A percentile compares a stretch with the other conserved stretches of the same genome.
These are phyloP conservation scores for Todiramphus saurophagus DNA, from an alignment of 2,113 vertebrate species.

Conservation along the genomic window DNA sequence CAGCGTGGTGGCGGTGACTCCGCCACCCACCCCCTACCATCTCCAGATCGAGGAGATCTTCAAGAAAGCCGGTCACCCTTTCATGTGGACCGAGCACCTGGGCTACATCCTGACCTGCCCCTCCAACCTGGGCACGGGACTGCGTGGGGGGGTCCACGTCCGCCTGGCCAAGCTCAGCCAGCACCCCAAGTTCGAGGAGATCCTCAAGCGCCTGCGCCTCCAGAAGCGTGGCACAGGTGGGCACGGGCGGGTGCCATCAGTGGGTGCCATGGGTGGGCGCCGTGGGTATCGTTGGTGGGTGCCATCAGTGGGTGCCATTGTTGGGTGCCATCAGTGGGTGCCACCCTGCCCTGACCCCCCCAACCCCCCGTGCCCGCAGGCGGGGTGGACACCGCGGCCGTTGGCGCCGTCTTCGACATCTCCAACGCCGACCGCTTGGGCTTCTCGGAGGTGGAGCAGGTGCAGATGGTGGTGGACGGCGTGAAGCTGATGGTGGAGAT, in stretches of 20 bases:
- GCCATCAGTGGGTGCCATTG: too few relatives aligned
- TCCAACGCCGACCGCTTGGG: conserved; percentile 96
- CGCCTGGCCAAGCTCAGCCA: conserved; percentile 91
- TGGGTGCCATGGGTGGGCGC: too few relatives aligned
- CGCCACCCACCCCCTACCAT: too few relatives aligned
- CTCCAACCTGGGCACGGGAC: conserved; percentile 90
- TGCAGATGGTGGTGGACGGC: conserved; percentile 95
- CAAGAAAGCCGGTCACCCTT: conserved; percentile 90
- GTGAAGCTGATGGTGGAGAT: conserved; percentile 98
- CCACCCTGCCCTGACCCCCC: too few relatives aligned
- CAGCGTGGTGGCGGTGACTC: too few relatives aligned
- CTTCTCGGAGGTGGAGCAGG: conserved; percentile 92
- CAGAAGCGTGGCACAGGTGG: conserved; percentile 97
- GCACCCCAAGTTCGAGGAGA: conserved; percentile 92
- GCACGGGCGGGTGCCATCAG: background rate
- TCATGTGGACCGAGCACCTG: conserved; percentile 86
- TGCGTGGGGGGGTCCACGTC: conserved; percentile 92
- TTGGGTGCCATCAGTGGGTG: too few relatives aligned
- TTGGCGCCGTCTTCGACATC: conserved; percentile 92
- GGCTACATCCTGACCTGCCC: conserved; percentile 86
- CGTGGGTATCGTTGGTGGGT: too few relatives aligned
- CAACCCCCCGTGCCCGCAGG: conserved; percentile 65
- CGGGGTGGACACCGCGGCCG: conserved; percentile 93
- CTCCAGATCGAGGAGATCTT: conserved; percentile 91
- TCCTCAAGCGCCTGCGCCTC: conserved; percentile 89